Conservation (phyloP, 2,113 vertebrate genomes). For the Lipophrys pholis region DNA sequence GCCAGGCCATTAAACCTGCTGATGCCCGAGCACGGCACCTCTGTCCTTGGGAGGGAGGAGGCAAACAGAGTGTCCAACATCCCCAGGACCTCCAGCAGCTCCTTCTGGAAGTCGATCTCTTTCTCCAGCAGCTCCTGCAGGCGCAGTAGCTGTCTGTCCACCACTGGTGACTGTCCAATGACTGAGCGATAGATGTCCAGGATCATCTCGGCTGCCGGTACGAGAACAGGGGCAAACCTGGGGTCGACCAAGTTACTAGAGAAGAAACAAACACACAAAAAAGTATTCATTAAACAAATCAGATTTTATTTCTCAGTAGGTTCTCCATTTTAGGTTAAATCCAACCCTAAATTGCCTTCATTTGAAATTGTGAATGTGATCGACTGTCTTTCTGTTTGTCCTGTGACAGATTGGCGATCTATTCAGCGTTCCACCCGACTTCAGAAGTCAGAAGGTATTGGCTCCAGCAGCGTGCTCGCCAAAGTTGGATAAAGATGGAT, state of each 20-base stretch:
- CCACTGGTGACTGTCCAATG: conserved; percentile 88
- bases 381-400: too few relatives aligned
- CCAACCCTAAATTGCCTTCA: too few relatives aligned
- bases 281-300: not conserved
- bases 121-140: conserved; percentile 90
- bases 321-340: too few relatives aligned
- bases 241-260: conserved; percentile 89
- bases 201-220: conserved; percentile 89
- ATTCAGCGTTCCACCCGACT: too few relatives aligned
- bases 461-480: too few relatives aligned
- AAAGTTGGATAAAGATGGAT: too few relatives aligned
- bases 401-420: too few relatives aligned
- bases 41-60: conserved; percentile 85
- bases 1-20: conserved; percentile 59
- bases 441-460: too few relatives aligned
- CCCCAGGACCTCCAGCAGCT: conserved; percentile 93
- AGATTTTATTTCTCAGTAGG: too few relatives aligned
- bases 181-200: conserved; percentile 91
- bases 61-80: conserved; percentile 98
- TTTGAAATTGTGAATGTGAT: not conserved
- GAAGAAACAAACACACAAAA: conserved; percentile 1
- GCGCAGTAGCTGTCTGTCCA: conserved; percentile 90
- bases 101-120: conserved; percentile 93
- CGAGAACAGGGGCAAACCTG: conserved; percentile 89
- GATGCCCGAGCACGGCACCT: conserved; percentile 51